Percentiles rank a stretch among this genome's conserved stretches.
These are phyloP conservation scores for Baronia brevicornis DNA, from an alignment of 2,888 invertebrate species.

Conservation along the genomic window DNA sequence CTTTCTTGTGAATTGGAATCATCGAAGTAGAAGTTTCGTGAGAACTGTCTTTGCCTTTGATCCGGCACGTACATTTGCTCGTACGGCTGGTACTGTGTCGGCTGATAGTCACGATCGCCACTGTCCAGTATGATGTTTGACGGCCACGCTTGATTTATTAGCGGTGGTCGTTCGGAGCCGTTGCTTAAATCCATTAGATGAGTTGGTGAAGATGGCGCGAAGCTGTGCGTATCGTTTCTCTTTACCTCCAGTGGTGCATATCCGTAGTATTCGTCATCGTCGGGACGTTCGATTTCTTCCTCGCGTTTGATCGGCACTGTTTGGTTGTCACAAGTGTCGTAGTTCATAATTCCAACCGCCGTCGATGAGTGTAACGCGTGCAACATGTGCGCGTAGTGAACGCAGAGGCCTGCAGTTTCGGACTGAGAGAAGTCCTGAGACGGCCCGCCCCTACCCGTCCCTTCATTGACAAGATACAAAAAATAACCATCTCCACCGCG, in stretches of 20 bases:
- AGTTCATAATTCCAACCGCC: slow-evolving; percentile 48
- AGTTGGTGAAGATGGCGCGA: slow-evolving; percentile 55
- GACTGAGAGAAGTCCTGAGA: slow-evolving; percentile 43
- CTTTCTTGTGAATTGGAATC: slow-evolving; percentile 62
- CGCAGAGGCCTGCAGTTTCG: slow-evolving; percentile 45
- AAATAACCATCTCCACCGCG: slow-evolving; percentile 60
- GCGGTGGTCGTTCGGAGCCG: slow-evolving; percentile 47
- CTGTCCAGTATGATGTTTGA: slow-evolving; percentile 38
- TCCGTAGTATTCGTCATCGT: slow-evolving; percentile 60
- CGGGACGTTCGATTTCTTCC: slow-evolving; percentile 47
- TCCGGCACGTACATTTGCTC: slow-evolving; percentile 43
- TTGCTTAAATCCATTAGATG: slow-evolving; percentile 67
- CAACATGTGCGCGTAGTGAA: slow-evolving; percentile 40
- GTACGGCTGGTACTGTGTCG: slow-evolving; percentile 39
- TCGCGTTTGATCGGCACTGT: slow-evolving; percentile 62
- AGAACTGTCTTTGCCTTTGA: slow-evolving; percentile 44
- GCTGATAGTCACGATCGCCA: slow-evolving; percentile 50
- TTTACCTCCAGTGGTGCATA: slow-evolving; percentile 55
- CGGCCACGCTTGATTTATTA: slow-evolving; percentile 39
- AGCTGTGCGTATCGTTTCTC: slow-evolving; percentile 41
- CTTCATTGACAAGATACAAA: slow-evolving; percentile 73
- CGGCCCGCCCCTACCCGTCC: slow-evolving; percentile 63
- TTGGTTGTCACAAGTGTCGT: slow-evolving; percentile 53
- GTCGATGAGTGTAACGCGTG: slow-evolving; percentile 22
- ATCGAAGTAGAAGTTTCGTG: slow-evolving; percentile 53